Base-by-base conservation (phyloP, 2,113 vertebrate species). In the Erinaceus europaeus region DNA sequence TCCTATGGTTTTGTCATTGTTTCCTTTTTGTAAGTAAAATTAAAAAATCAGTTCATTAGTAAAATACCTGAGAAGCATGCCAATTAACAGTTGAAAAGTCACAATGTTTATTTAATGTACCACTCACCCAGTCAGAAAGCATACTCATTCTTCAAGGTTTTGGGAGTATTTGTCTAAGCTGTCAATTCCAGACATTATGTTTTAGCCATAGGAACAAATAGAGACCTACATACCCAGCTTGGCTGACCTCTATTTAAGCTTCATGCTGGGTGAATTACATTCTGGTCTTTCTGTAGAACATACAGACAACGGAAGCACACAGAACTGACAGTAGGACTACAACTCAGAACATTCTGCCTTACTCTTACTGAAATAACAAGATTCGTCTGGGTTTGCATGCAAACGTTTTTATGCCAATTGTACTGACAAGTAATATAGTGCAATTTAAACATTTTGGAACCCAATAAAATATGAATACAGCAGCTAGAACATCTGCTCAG, bases 21-120 rank as follows among this genome's bases (percentile, higher is more conserved):
- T n/a, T n/a, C n/a, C n/a, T n/a, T n/a, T n/a, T n/a, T n/a, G n/a
- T n/a, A n/a, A n/a, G n/a, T n/a, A n/a, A n/a, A n/a, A n/a, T n/a
- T n/a, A n/a, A n/a, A n/a, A n/a, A n/a, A n/a, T n/a, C n/a, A n/a
- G n/a, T n/a, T n/a, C n/a, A n/a, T n/a, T n/a, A n/a, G n/a, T n/a
- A n/a, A n/a, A n/a, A n/a, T n/a, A n/a, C 65, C 84, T 4, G 50
- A 89, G 78, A 92, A 84, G 84, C 13, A 10, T 53, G 34, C 32
- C 8, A 57, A 8, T 79, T 83, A 64, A 42, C 52, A 74, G 18
- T n/a, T 53, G 52, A 84, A 91, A 78, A 44, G 34, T 20, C 13
- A 86, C 48, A 82, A 6, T 29, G 2, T 36, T 67, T 78, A 34
- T n/a, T n/a, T 27, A 72, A 74, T 8, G 72, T 8, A 6, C 9